These are phyloP conservation scores for Pimpla rufipes DNA, from an alignment of 2,888 invertebrate genomes.

Conservation along the genomic window DNA sequence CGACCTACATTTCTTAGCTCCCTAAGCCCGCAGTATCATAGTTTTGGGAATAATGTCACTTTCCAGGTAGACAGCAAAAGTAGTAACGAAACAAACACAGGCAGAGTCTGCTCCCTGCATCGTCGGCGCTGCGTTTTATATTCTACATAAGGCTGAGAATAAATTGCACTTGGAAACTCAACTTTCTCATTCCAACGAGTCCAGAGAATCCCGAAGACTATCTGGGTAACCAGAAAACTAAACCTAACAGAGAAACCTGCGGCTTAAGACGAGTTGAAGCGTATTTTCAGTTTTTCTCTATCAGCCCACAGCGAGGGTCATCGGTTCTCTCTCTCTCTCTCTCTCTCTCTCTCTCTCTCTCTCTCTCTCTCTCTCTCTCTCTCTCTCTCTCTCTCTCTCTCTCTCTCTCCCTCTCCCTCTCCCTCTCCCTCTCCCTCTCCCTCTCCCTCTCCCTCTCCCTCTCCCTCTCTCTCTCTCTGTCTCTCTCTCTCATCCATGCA, in stretches of 20 bases:
- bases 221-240: not conserved
- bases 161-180: slow-evolving; percentile 11
- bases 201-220: slow-evolving; percentile 10
- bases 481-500: not conserved
- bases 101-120: not conserved
- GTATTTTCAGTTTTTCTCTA: not conserved
- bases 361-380: too few species aligned
- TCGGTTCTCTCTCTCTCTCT: not conserved
- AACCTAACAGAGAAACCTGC: slow-evolving; percentile 25
- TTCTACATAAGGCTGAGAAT: not conserved
- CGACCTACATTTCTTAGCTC: not conserved
- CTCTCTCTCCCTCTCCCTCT: not conserved
- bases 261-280: not conserved
- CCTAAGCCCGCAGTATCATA: slow-evolving; percentile 40
- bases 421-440: not conserved
- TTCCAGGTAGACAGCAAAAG: slow-evolving; percentile 19
- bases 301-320: not conserved
- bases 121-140: slow-evolving; percentile 22
- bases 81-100: not conserved
- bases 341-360: too few species aligned
- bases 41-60: slow-evolving; percentile 42
- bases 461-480: too few species aligned
- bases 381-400: too few species aligned
- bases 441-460: too few species aligned
- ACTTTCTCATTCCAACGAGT: not conserved